Evolutionary conservation across 2,888 invertebrate genomes (phyloP), one percentile per base, ranked within the genome.

Genomic region (Argyresthia goedartella): DNA sequence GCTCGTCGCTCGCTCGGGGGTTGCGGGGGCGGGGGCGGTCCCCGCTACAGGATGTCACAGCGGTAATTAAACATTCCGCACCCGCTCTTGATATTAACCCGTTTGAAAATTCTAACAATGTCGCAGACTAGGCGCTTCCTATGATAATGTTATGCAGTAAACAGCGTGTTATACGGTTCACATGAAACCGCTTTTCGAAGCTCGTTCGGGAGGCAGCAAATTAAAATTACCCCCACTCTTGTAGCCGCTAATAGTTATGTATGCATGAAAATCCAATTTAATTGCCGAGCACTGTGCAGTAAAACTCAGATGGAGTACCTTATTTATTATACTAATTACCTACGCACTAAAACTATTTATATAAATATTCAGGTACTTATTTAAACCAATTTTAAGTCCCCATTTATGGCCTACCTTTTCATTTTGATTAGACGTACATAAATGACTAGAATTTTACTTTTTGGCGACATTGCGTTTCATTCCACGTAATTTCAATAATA

Each of bases 91-190:
- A 76, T 77, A 76, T 76, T 74, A 77, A 76, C 75, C 70, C 70
- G 73, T 75, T 73, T 70, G 76, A 79, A 81, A 79, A 80, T 78
- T 73, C 74, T 67, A 79, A 79, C 76, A 75, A 80, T 79, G 78
- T 73, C 69, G 69, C 69, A 61, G 63, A 65, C 65, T 69, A 70
- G 67, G 60, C 62, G 64, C 65, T 66, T 66, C 64, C 69, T 70
- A 69, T 70, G 71, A 70, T 69, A 73, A 72, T 63, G 62, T 62
- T 58, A 60, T 59, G 59, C 57, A 57, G 55, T 59, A 60, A 58
- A 61, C 58, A 58, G 50, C 57, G 56, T 56, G 55, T 50, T 50
- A 50, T 56, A 53, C 52, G 53, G 51, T 56, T 55, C 54, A 52
- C 48, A 14, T 48, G 15, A 15, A 52, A 53, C 50, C 48, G 49